These are phyloP conservation scores for Drosophila emarginata DNA, from an alignment of 2,888 invertebrate genomes.

Conservation along the genomic window DNA sequence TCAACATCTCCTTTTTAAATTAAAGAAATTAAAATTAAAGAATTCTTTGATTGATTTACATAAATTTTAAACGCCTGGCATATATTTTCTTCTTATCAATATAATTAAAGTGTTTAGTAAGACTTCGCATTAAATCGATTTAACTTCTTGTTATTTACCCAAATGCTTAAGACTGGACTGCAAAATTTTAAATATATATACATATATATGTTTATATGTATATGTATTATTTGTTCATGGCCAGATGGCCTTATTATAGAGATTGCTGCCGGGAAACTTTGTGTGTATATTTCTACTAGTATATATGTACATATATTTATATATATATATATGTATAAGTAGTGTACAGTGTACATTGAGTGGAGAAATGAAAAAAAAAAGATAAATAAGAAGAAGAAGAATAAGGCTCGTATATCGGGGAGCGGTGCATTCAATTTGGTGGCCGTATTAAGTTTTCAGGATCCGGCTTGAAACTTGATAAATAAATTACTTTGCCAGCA, in stretches of 20 bases:
- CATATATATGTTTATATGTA: too few relatives aligned
- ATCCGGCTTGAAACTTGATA: conserved; percentile 77
- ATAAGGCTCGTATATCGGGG: conserved; percentile 14
- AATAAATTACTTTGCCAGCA: conserved; percentile 71
- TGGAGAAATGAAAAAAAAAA: conserved; percentile 12
- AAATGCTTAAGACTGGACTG: not conserved
- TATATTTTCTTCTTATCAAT: not conserved
- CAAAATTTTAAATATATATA: not conserved
- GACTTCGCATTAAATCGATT: not conserved
- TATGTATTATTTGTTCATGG: not conserved
- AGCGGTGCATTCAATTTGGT: conserved; percentile 67
- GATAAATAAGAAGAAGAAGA: not conserved
- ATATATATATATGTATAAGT: not conserved
- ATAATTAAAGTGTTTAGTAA: not conserved
- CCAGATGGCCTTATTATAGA: conserved; percentile 16
- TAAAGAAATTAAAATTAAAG: not conserved
- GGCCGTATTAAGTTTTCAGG: conserved; percentile 77
- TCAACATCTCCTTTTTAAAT: not conserved
- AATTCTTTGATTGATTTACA: not conserved
- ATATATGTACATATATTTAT: not conserved
- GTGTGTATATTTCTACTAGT: not conserved
- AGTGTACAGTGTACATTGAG: not conserved
- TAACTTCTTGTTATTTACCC: not conserved
- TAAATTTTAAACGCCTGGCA: not conserved
- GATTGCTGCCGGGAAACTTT: conserved; percentile 17